A percentile compares a stretch with the other conserved stretches of the same genome.
Conservation (phyloP, 2,888 invertebrate species). For the Caenorhabditis japonica region DNA sequence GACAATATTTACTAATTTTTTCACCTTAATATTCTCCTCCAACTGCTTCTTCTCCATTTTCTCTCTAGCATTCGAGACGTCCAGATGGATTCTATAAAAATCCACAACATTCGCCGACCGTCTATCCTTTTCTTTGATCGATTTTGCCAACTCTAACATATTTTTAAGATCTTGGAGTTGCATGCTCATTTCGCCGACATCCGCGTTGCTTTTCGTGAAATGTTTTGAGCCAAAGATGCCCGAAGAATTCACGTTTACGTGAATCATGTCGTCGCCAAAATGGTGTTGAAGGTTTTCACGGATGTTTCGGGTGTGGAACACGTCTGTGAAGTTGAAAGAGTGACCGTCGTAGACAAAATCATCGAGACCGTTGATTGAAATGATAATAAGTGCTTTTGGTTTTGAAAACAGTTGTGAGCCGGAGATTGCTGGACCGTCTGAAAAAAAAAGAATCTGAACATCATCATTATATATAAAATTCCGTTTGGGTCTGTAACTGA, state of each 20-base stretch:
- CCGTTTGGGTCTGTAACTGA: too few species aligned
- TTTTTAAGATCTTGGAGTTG: slow-evolving; percentile 11
- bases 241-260: slow-evolving; percentile 8
- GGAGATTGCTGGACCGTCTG: not conserved
- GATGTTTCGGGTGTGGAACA: not conserved
- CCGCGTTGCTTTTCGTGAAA: slow-evolving; percentile 2
- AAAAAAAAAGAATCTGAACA: too few species aligned
- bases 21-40: slow-evolving; percentile 14
- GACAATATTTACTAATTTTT: not conserved
- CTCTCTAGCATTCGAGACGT: slow-evolving; percentile 18
- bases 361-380: slow-evolving; percentile 19
- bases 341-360: slow-evolving; percentile 12
- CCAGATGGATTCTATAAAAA: slow-evolving; percentile 41
- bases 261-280: slow-evolving; percentile 26
- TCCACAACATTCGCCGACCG: slow-evolving; percentile 22
- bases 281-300: not conserved
- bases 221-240: slow-evolving; percentile 15
- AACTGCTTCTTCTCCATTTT: slow-evolving; percentile 9
- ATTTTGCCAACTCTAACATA: slow-evolving; percentile 21
- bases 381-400: slow-evolving; percentile 29
- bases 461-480: too few species aligned
- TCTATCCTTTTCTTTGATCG: slow-evolving; percentile 15
- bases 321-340: slow-evolving; percentile 8
- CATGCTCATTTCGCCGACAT: not conserved
- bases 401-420: slow-evolving; percentile 11